Percentiles rank a stretch among this genome's conserved stretches.
Evolutionary conservation across 2,113 vertebrate genomes (phyloP).

Genomic region (Girardinichthys multiradiatus): DNA sequence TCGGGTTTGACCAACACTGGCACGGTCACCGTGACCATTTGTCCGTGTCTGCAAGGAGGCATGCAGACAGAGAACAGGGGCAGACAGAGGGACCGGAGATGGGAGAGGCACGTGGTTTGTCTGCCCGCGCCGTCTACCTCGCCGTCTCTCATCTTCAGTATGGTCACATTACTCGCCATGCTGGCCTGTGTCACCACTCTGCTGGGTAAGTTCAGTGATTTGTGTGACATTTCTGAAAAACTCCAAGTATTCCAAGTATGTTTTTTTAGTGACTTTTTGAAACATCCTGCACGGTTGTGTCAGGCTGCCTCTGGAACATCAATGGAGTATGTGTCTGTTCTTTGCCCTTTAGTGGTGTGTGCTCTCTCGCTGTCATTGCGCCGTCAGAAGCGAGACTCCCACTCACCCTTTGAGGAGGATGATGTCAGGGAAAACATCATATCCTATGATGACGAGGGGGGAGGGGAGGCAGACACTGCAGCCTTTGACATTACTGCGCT

Average conservation of each 20-base stretch:
- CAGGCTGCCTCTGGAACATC: conserved; percentile 21
- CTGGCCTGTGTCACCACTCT: conserved; percentile 86
- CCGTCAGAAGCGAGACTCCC: conserved; percentile 78
- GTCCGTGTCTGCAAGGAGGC: conserved; percentile 83
- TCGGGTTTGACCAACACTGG: conserved; percentile 85
- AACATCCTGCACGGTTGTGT: conserved; percentile 44
- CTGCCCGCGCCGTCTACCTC: conserved; percentile 73
- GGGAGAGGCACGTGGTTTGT: conserved; percentile 77
- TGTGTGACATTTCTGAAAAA: background rate
- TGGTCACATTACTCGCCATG: conserved; percentile 85
- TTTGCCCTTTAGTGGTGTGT: conserved; percentile 73
- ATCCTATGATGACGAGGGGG: conserved; percentile 88
- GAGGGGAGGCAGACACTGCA: conserved; percentile 90
- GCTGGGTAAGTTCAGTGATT: conserved; percentile 77
- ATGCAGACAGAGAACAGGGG: conserved; percentile 77
- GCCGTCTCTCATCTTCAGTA: conserved; percentile 83
- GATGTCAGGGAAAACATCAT: conserved; percentile 85
- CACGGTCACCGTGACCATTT: conserved; percentile 88
- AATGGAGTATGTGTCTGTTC: conserved; percentile 27
- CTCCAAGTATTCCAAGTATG: conserved; percentile 1
- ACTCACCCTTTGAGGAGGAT: conserved; percentile 78
- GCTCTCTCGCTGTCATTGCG: conserved; percentile 79
- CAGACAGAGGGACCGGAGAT: conserved; percentile 61
- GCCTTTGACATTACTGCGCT: conserved; percentile 90
- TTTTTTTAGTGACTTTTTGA: conserved; percentile 25